phyloP scores from a whole-genome alignment of 2,888 invertebrate genomes.

The Ophraella communa region DNA sequence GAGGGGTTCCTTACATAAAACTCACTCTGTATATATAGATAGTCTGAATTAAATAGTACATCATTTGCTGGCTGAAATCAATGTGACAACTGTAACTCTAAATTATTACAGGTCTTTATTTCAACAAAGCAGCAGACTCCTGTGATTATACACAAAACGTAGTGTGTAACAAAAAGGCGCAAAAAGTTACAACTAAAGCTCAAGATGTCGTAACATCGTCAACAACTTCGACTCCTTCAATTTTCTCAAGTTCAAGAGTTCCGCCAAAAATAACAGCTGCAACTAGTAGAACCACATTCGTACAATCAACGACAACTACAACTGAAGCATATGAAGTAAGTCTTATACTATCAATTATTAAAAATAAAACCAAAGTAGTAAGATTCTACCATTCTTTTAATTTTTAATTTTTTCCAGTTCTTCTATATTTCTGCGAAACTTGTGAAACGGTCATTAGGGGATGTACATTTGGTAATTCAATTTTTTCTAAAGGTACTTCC shows the following conservation, averaged over 20 bases:
- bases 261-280: constrained; percentile 57
- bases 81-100: neutral
- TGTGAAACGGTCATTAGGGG: constrained; percentile 52
- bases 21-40: no score
- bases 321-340: constrained; percentile 49
- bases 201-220: constrained; percentile 61
- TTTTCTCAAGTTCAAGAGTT: constrained; percentile 46
- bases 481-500: constrained; percentile 49
- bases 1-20: no score
- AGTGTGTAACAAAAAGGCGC: constrained; percentile 72
- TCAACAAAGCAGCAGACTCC: constrained; percentile 90
- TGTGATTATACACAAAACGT: constrained; percentile 93
- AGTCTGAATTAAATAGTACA: no score
- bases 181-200: constrained; percentile 60
- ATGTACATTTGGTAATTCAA: constrained; percentile 49
- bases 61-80: neutral
- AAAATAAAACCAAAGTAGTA: neutral
- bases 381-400: no score
- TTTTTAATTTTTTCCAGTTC: constrained; percentile 30
- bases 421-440: constrained; percentile 42
- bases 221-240: constrained; percentile 60
- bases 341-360: no score
- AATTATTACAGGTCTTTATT: constrained; percentile 73
- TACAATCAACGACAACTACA: constrained; percentile 50
- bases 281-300: constrained; percentile 54